Percentiles rank a stretch among this genome's conserved stretches.
Evolutionary conservation across 2,113 vertebrate species (phyloP).

Genomic region (Melanotaenia duboulayi): DNA sequence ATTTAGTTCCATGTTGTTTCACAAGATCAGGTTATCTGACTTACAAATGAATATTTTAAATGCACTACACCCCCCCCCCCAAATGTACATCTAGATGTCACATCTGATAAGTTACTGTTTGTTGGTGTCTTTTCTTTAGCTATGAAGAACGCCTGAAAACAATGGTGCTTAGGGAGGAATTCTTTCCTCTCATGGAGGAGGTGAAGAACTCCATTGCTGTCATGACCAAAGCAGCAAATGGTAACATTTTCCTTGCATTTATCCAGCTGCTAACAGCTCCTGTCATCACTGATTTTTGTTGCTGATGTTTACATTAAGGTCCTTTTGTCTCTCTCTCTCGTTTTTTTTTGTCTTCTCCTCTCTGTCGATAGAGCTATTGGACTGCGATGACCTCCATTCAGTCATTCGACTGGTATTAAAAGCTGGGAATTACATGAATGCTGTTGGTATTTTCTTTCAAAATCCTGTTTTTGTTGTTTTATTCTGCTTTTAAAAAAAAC

Average conservation of each 20-base stretch:
- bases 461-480: not conserved
- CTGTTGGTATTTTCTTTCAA: slow-evolving; percentile 73
- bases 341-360: not conserved
- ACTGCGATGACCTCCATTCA: slow-evolving; percentile 85
- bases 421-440: slow-evolving; percentile 88
- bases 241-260: slow-evolving; percentile 59
- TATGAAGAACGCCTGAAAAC: slow-evolving; percentile 79
- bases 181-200: slow-evolving; percentile 82
- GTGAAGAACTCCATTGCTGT: slow-evolving; percentile 76
- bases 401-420: slow-evolving; percentile 86
- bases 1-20: not conserved
- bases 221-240: slow-evolving; percentile 81
- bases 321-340: not conserved
- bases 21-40: no score
- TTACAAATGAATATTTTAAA: not conserved
- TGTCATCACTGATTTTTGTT: not conserved
- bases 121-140: slow-evolving; percentile 60
- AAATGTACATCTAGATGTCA: no score
- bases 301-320: not conserved
- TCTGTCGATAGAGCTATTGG: slow-evolving; percentile 79
- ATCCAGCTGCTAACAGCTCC: not conserved
- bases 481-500: not conserved
- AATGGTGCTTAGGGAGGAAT: slow-evolving; percentile 85
- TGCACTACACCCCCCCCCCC: no score
- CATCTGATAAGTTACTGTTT: not conserved